Percentiles rank a stretch among this genome's conserved stretches.
Evolutionary conservation across 2,888 invertebrate genomes (phyloP).

Genomic region (Augochlorella aurata): DNA sequence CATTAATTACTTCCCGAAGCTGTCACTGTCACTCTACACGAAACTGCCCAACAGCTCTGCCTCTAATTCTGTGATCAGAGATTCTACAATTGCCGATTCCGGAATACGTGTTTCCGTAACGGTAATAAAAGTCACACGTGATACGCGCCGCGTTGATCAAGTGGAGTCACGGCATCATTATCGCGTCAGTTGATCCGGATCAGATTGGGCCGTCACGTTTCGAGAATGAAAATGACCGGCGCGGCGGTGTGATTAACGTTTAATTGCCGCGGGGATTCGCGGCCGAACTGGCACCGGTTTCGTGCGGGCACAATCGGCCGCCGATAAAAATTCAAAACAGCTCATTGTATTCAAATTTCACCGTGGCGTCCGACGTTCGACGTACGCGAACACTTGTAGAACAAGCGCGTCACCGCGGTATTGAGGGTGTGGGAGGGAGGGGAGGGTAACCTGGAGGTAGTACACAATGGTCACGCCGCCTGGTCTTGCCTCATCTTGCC

Average conservation of each 20-base stretch:
- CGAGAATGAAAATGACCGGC: constrained; percentile 43
- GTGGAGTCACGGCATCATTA: constrained; percentile 5
- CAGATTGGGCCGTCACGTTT: constrained; percentile 10
- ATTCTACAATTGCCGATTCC: background rate
- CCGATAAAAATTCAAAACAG: constrained; percentile 80
- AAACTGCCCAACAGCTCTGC: background rate
- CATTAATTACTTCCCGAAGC: too few relatives aligned
- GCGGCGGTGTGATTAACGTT: constrained; percentile 72
- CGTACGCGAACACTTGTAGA: constrained; percentile 75
- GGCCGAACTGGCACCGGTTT: constrained; percentile 56
- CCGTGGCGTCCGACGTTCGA: constrained; percentile 59
- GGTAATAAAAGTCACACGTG: background rate
- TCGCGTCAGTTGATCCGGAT: background rate
- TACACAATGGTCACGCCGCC: constrained; percentile 47
- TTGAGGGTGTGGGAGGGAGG: background rate
- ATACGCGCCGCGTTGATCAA: background rate
- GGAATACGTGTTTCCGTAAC: background rate
- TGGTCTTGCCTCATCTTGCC: constrained; percentile 4
- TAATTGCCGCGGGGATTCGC: constrained; percentile 77
- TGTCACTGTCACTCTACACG: background rate
- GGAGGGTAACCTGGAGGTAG: constrained; percentile 28
- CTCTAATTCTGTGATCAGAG: background rate
- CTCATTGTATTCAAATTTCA: constrained; percentile 81
- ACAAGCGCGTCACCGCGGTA: constrained; percentile 62
- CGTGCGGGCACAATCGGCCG: constrained; percentile 45